Conservation (phyloP, 2,888 invertebrate genomes). For the Sesia bembeciformis region DNA sequence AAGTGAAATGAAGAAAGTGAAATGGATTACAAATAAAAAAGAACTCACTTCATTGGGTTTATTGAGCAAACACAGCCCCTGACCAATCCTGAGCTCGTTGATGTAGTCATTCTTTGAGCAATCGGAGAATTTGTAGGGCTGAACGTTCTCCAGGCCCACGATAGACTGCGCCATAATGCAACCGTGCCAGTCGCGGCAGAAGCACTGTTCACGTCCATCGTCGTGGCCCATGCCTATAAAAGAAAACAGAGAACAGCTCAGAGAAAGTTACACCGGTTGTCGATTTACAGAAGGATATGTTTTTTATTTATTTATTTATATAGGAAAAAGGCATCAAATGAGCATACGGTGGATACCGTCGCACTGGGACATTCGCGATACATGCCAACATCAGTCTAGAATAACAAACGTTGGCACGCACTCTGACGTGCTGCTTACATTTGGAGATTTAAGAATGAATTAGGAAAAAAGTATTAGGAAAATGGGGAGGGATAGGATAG, state of each 20-base stretch:
- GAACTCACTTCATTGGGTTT: slow-evolving; percentile 91
- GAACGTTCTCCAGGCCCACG: slow-evolving; percentile 91
- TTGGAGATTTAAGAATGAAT: no score
- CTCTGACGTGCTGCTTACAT: no score
- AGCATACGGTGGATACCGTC: no score
- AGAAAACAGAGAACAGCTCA: not conserved
- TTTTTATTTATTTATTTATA: no score
- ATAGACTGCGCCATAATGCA: slow-evolving; percentile 97
- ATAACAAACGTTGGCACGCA: no score
- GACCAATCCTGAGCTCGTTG: slow-evolving; percentile 88
- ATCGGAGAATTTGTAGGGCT: slow-evolving; percentile 97
- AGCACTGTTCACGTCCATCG: slow-evolving; percentile 89
- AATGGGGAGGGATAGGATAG: no score
- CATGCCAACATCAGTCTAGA: no score
- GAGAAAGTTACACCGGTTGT: not conserved
- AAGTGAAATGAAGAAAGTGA: not conserved
- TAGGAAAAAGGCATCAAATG: no score
- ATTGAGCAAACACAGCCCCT: slow-evolving; percentile 93
- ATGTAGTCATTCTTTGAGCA: slow-evolving; percentile 95
- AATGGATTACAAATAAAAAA: not conserved
- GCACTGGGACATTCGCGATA: no score
- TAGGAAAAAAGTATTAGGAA: no score
- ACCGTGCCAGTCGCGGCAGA: slow-evolving; percentile 95
- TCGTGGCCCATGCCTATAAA: slow-evolving; percentile 84
- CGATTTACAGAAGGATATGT: no score